These are phyloP conservation scores for Clytia hemisphaerica DNA, from an alignment of 30 jellyfish, hydroid and myxozoan genomes.

Conservation along the genomic window DNA sequence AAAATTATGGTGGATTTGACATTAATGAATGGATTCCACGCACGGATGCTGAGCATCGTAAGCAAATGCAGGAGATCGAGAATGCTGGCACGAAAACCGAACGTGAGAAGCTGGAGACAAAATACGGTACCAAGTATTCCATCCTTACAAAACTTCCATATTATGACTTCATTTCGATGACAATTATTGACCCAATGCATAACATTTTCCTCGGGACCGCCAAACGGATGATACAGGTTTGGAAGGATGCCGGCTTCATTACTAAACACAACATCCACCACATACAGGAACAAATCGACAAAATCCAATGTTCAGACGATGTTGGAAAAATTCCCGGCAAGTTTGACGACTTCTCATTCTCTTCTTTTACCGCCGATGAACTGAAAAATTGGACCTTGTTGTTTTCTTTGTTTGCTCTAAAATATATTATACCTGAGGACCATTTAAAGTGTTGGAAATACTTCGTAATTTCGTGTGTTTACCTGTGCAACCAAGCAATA, in stretches of 20 bases:
- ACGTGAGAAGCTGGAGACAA: not conserved
- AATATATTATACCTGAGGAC: not conserved
- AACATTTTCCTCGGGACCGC: slow-evolving; percentile 10
- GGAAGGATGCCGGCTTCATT: not conserved
- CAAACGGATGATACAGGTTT: not conserved
- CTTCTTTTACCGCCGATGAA: slow-evolving; percentile 4
- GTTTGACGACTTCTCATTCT: not conserved
- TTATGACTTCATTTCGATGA: slow-evolving; percentile 8
- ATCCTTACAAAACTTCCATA: slow-evolving; percentile 21
- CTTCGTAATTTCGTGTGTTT: not conserved
- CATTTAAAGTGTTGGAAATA: not conserved
- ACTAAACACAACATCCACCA: not conserved
- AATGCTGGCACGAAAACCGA: not conserved
- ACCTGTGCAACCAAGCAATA: not conserved
- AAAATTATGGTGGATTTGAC: slow-evolving; percentile 18
- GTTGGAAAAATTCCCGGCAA: slow-evolving; percentile 3
- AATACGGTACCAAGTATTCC: slow-evolving; percentile 14
- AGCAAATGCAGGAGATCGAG: slow-evolving; percentile 10
- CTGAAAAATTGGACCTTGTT: not conserved
- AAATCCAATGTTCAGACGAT: not conserved
- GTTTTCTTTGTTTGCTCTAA: not conserved
- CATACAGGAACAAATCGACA: not conserved
- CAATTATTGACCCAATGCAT: slow-evolving; percentile 33
- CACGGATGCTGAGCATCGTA: slow-evolving; percentile 13
- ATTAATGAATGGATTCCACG: slow-evolving; percentile 17